Evolutionary conservation across 2,113 vertebrate genomes (phyloP), one percentile per base, ranked within the genome.

Genomic region (Siniperca chuatsi): DNA sequence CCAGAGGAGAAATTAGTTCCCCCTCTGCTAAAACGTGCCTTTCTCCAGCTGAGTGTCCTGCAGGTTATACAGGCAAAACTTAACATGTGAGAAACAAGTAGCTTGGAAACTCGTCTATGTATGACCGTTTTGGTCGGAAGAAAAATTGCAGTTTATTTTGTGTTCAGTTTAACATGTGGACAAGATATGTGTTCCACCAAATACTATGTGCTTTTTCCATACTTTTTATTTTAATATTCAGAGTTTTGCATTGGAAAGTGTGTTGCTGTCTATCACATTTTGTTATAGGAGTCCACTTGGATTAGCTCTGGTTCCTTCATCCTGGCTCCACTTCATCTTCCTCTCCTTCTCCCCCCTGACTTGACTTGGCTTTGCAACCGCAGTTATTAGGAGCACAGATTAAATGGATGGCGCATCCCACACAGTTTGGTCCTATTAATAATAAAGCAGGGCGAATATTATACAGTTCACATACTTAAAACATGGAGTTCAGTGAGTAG

Each of bases 391-490:
- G 44, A 62, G 64, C 74, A 33, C 78, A 78, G 86, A 93, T 93
- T 90, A 92, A 95, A 93, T 89, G 91, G 78, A 89, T 89, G 77
- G 62, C 29, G 79, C 84, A 90, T 74, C 2, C 94, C 89, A 90
- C 93, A 90, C 95, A 95, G 95, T 96, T 94, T 93, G 95, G 92
- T 94, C 44, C 48, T 84, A 95, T 97, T 96, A 97, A 97, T 98
- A 96, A 98, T 97, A 95, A 96, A 97, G 92, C 92, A 85, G 89
- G 73, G 81, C 81, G 92, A 96, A 96, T 96, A 96, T 97, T 96
- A 96, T 95, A 96, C 95, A 97, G 96, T 97, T 97, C 96, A 96
- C 95, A 96, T 96, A 94, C 96, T 97, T 97, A 97, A 97, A 97
- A 97, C 97, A 95, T 89, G 94, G 92, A 97, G 97, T 97, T 98